A percentile compares a stretch with the other conserved stretches of the same genome.
Evolutionary conservation across 1,140 invertebrate genomes (phyloP).

Genomic region (Listronotus oregonensis): DNA sequence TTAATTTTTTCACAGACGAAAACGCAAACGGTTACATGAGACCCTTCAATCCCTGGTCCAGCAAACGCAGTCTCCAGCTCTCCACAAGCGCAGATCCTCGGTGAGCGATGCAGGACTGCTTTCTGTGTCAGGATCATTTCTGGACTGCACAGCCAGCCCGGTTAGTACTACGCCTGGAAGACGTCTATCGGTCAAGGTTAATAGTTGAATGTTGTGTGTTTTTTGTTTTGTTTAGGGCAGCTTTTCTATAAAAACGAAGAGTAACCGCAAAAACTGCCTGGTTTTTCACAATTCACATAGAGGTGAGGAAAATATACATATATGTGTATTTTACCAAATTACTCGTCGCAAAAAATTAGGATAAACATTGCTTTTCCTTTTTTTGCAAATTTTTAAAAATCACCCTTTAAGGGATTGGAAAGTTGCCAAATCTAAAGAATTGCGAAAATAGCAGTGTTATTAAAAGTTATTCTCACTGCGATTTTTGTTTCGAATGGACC

Average conservation of each 20-base stretch:
- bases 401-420: too few species aligned
- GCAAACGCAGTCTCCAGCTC: constrained; percentile 61
- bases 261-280: too few species aligned
- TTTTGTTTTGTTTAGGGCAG: not conserved
- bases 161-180: constrained; percentile 56
- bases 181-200: constrained; percentile 17
- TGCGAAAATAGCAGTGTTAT: too few species aligned
- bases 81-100: constrained; percentile 75
- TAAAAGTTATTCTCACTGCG: too few species aligned
- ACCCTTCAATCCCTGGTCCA: constrained; percentile 49
- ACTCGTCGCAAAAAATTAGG: too few species aligned
- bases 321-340: too few species aligned
- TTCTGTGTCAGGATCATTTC: constrained; percentile 83
- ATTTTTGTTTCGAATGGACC: too few species aligned
- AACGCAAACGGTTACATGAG: constrained; percentile 73
- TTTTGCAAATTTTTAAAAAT: too few species aligned
- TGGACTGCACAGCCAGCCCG: constrained; percentile 82
- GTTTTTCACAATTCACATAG: too few species aligned
- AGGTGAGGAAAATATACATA: too few species aligned
- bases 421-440: too few species aligned
- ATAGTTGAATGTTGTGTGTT: constrained; percentile 12
- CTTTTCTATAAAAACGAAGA: not conserved
- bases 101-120: constrained; percentile 80
- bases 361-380: too few species aligned
- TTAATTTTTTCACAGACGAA: constrained; percentile 58